Evolutionary conservation across 1,140 invertebrate species (phyloP).

Genomic region (Polyergus mexicanus): DNA sequence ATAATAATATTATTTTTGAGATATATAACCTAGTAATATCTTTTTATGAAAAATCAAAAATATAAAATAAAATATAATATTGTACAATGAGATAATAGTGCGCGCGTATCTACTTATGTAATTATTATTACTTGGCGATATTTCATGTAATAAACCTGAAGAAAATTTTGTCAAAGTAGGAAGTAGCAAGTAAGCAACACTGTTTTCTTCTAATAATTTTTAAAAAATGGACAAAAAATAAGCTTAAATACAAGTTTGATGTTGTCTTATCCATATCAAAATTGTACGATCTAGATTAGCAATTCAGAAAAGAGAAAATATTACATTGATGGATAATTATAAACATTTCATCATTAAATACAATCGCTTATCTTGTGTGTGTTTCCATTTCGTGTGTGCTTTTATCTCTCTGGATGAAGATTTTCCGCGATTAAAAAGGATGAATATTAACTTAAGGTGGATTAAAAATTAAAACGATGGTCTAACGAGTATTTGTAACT

Average conservation of each 20-base stretch:
- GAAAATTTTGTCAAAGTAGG: not conserved
- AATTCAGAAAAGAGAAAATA: conserved; percentile 2
- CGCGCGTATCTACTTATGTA: not conserved
- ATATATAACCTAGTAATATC: not conserved
- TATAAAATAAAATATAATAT: not conserved
- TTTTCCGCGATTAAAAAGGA: conserved; percentile 26
- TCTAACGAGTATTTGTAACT: not conserved
- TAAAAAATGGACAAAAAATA: not conserved
- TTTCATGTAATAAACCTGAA: not conserved
- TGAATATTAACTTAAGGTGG: not conserved
- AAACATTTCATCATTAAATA: not conserved
- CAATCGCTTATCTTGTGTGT: not conserved
- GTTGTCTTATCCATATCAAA: not conserved
- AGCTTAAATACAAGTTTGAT: not conserved
- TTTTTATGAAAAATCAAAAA: not conserved
- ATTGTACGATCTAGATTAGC: conserved; percentile 5
- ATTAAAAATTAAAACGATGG: not conserved
- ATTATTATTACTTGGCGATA: not conserved
- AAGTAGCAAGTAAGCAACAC: not conserved
- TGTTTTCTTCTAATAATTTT: not conserved
- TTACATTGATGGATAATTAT: not conserved
- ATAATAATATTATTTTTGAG: not conserved
- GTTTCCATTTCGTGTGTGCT: no score
- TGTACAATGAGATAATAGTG: not conserved
- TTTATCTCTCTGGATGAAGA: conserved; percentile 2